These are phyloP conservation scores for Gymnothorax javanicus DNA, from an alignment of 2,797 vertebrate species.

Conservation along the genomic window DNA sequence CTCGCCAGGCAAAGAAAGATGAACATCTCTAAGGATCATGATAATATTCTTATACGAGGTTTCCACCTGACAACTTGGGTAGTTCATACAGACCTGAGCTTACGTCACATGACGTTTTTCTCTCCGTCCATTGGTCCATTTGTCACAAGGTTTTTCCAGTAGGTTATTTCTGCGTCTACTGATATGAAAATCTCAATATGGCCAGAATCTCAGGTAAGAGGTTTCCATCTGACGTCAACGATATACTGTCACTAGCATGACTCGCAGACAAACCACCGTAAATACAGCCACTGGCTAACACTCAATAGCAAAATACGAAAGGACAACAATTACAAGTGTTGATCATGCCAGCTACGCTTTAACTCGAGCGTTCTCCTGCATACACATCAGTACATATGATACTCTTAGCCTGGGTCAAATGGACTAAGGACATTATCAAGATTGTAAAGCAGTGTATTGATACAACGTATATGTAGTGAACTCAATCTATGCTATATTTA, in stretches of 20 bases:
- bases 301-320: background rate
- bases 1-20: no score
- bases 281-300: background rate
- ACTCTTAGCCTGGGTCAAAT: background rate
- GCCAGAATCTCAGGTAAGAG: no score
- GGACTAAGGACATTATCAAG: background rate
- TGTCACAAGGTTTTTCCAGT: no score
- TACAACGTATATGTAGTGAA: background rate
- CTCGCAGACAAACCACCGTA: background rate
- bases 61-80: no score
- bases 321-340: background rate
- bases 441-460: background rate
- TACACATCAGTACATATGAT: background rate
- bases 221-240: no score
- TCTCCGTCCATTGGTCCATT: no score
- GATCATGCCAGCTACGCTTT: background rate
- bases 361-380: background rate
- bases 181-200: no score
- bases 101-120: no score
- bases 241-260: background rate
- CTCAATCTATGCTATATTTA: background rate
- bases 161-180: no score
- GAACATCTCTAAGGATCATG: no score
- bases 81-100: no score
- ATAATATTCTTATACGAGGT: no score